Percentiles rank a stretch among this genome's conserved stretches.
Conservation (phyloP, 2,888 invertebrate species). For the Agrilus mali region DNA sequence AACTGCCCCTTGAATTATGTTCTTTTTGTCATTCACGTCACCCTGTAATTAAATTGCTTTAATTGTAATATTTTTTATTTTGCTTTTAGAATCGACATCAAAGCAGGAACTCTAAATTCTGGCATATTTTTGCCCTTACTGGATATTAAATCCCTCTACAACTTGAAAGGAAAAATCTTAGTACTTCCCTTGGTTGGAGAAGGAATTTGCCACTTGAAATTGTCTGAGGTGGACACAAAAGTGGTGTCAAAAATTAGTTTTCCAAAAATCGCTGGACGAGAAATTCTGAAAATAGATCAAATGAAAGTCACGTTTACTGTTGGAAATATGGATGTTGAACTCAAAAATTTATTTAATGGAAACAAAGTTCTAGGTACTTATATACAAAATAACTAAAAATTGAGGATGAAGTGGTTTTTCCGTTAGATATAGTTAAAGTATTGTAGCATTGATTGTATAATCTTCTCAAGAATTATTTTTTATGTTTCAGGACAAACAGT, state of each 20-base stretch:
- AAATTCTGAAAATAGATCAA: slow-evolving; percentile 36
- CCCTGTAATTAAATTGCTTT: neutral
- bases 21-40: neutral
- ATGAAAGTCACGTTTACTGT: slow-evolving; percentile 45
- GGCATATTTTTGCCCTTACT: slow-evolving; percentile 42
- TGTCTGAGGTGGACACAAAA: slow-evolving; percentile 41
- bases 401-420: too few species aligned
- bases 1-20: neutral
- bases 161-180: slow-evolving; percentile 45
- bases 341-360: slow-evolving; percentile 49
- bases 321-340: slow-evolving; percentile 38
- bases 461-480: neutral
- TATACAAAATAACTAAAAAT: too few species aligned
- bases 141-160: slow-evolving; percentile 43
- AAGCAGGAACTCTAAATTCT: slow-evolving; percentile 38
- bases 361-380: slow-evolving; percentile 46
- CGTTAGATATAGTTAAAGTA: neutral
- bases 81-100: slow-evolving; percentile 36
- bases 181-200: slow-evolving; percentile 44
- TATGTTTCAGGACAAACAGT: slow-evolving; percentile 38
- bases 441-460: neutral
- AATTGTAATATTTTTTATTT: neutral
- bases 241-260: slow-evolving; percentile 39
- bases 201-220: slow-evolving; percentile 40
- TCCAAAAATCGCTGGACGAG: slow-evolving; percentile 30